Conservation (phyloP, 92 coral and sea anemone genomes). For the Heteractis magnifica region DNA sequence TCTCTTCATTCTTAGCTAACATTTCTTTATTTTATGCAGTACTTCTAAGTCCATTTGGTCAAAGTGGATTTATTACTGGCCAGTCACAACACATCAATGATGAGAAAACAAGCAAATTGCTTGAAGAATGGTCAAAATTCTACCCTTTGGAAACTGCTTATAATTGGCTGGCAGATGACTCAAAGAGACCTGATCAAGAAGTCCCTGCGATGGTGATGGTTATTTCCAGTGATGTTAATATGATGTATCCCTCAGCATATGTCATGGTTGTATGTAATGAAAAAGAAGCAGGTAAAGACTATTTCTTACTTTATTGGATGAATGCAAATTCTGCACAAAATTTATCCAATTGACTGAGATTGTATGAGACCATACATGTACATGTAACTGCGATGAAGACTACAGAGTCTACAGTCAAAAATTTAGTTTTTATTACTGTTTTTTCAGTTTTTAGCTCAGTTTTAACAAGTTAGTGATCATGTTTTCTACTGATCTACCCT, state of each 20-base stretch:
- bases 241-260: slow-evolving; percentile 90
- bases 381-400: no score
- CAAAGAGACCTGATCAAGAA: slow-evolving; percentile 59
- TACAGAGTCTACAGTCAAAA: no score
- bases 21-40: slow-evolving; percentile 30
- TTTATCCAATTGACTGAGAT: no score
- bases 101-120: slow-evolving; percentile 62
- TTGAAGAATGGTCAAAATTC: slow-evolving; percentile 90
- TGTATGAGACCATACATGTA: no score
- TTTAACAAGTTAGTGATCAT: no score
- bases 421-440: no score
- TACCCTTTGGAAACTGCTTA: slow-evolving; percentile 83
- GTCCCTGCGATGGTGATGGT: slow-evolving; percentile 82
- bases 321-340: no score
- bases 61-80: slow-evolving; percentile 82
- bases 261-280: slow-evolving; percentile 61
- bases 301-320: no score
- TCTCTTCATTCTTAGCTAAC: no score
- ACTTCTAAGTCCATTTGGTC: slow-evolving; percentile 81
- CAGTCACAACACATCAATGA: slow-evolving; percentile 78
- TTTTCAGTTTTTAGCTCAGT: no score
- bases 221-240: slow-evolving; percentile 68
- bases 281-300: background rate
- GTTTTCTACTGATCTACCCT: no score
- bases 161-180: slow-evolving; percentile 65